Evolutionary conservation across 2,797 vertebrate species (phyloP).

Genomic region (Bryconaethiops microstoma): DNA sequence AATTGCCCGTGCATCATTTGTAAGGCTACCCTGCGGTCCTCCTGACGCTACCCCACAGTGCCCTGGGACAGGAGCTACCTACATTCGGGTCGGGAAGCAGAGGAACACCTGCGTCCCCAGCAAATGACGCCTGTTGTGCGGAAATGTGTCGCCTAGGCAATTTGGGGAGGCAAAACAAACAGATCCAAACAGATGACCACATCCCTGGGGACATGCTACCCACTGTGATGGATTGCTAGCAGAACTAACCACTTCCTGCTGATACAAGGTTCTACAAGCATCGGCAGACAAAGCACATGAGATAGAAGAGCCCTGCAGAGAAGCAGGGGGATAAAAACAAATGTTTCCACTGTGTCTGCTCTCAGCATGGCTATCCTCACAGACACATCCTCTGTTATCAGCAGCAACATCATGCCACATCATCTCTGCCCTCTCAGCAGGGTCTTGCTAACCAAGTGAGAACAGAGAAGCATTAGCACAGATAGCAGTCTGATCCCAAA

Average conservation of each 20-base stretch:
- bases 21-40: slow-evolving; percentile 14
- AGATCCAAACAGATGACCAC: slow-evolving; percentile 55
- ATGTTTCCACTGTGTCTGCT: not conserved
- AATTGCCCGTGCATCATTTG: slow-evolving; percentile 11
- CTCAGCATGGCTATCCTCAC: slow-evolving; percentile 3
- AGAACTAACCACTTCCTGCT: slow-evolving; percentile 49
- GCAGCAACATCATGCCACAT: not conserved
- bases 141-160: slow-evolving; percentile 62
- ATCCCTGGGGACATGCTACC: slow-evolving; percentile 63
- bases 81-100: slow-evolving; percentile 65
- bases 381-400: not conserved
- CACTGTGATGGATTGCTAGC: slow-evolving; percentile 72
- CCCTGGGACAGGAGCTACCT: slow-evolving; percentile 62
- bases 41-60: slow-evolving; percentile 62
- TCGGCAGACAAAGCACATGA: not conserved
- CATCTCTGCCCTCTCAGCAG: not conserved
- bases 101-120: slow-evolving; percentile 69
- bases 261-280: slow-evolving; percentile 42
- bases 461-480: not conserved
- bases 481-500: not conserved
- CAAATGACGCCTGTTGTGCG: slow-evolving; percentile 63
- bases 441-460: not conserved
- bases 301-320: slow-evolving; percentile 5
- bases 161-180: slow-evolving; percentile 61
- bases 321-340: not conserved